Evolutionary conservation across 2,888 invertebrate genomes (phyloP).

Genomic region (Epsilonema sp.): DNA sequence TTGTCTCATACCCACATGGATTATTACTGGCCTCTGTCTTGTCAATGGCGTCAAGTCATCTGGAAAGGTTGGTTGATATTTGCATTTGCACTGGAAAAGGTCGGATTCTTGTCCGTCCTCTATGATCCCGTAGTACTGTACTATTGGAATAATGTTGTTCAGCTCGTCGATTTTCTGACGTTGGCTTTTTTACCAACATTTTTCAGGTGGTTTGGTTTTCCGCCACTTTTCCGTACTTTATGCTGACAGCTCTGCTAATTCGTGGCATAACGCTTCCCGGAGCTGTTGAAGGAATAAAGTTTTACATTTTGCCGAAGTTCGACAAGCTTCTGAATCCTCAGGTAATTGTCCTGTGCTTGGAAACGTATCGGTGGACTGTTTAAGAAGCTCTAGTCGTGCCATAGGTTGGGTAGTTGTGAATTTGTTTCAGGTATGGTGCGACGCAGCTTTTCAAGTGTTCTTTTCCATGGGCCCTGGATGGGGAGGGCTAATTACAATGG

Average conservation of each 20-base stretch:
- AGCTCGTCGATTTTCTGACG: no score
- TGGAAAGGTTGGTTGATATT: background rate
- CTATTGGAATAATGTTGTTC: no score
- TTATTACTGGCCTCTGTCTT: background rate
- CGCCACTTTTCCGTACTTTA: background rate
- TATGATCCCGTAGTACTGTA: no score
- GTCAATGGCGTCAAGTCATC: background rate
- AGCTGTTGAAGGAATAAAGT: background rate
- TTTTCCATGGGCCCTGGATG: background rate
- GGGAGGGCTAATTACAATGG: background rate
- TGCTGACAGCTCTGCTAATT: background rate
- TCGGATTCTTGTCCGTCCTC: no score
- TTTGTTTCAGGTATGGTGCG: background rate
- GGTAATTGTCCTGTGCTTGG: no score
- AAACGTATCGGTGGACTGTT: no score
- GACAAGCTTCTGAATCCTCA: background rate
- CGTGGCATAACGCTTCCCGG: background rate
- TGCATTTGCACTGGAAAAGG: no score
- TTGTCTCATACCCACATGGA: background rate
- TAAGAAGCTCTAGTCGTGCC: no score
- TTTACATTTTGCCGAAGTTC: background rate
- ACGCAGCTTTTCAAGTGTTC: background rate
- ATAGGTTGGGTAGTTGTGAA: no score
- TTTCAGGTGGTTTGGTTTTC: background rate
- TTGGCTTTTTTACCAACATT: background rate